Percentiles rank a stretch among this genome's conserved stretches.
phyloP scores from a whole-genome alignment of 1,140 invertebrate species.

The Choristoneura fumiferana region DNA sequence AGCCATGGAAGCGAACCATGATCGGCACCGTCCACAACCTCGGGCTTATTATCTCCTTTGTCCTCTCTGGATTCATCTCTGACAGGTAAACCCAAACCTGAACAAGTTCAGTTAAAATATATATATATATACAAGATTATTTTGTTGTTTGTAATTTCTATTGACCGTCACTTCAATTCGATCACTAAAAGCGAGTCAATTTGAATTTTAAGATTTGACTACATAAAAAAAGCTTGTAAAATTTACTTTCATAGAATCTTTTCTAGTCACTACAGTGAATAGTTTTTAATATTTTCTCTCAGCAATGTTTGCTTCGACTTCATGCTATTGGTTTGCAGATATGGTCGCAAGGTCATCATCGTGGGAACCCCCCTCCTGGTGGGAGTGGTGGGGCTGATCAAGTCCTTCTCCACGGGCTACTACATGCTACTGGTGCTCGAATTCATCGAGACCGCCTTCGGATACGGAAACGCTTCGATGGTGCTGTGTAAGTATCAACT shows the following conservation, averaged over 20 bases:
- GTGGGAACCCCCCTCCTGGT: conserved; percentile 62
- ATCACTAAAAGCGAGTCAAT: too few species aligned
- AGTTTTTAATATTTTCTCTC: too few species aligned
- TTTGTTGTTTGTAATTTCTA: too few species aligned
- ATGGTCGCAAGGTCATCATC: conserved; percentile 68
- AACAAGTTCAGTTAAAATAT: too few species aligned
- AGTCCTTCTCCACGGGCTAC: conserved; percentile 80
- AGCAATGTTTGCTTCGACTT: too few species aligned
- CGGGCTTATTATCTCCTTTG: conserved; percentile 83
- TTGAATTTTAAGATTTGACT: too few species aligned
- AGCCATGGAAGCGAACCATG: conserved; percentile 84
- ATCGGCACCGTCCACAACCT: conserved; percentile 85
- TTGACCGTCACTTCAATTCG: too few species aligned
- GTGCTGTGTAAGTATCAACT: conserved; percentile 78
- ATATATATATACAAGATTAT: too few species aligned
- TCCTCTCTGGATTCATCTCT: conserved; percentile 82
- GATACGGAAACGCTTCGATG: conserved; percentile 78
- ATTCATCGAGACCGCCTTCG: conserved; percentile 77
- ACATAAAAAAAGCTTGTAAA: too few species aligned
- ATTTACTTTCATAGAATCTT: too few species aligned
- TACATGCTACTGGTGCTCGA: conserved; percentile 79
- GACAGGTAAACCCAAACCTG: conserved; percentile 79
- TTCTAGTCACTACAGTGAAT: too few species aligned
- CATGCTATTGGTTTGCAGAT: conserved; percentile 71
- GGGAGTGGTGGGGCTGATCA: conserved; percentile 75